Base-by-base conservation (phyloP, 2,888 invertebrate genomes). In the Heteromyza rotundicornis region DNA sequence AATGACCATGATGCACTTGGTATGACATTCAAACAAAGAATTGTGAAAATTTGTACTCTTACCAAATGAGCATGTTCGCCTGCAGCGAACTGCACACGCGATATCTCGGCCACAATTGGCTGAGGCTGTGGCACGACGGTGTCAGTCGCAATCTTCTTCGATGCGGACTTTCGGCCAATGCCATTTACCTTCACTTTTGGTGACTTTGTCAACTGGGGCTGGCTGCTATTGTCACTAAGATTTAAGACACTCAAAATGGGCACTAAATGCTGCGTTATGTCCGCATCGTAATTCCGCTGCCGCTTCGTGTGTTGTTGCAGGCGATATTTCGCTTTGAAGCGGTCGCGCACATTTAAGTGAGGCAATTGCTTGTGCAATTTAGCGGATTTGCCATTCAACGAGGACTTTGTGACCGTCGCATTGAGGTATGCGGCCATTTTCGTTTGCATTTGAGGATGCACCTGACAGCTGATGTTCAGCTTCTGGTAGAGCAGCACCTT, bases 281-380 rank as follows among this genome's bases (percentile, higher is more conserved):
- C 27, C 0, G 61, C 27, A 24, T 79, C 74, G 35, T 73, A 70
- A 12, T 60, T 64, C 14, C 51, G 59, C 5, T 75, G 69, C 1
- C 66, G 64, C n/a, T 65, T 66, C 2, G 22, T 27, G 19, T 73
- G 62, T 23, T 74, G 70, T 2, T 67, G 52, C 1, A 82, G 51
- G 7, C 76, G 77, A 64, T 74, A 73, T 65, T 81, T 82, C 24
- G 81, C 82, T 64, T 81, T 82, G 62, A 79, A 82, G 16, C 79
- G 75, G 7, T 81, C 66, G 1, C 68, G 68, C 2, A 64, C 55
- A 60, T 69, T 77, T 16, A 82, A 52, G 1, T 72, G 70, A 17
- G 53, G 67, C 35, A 77, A n/a, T n/a, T 71, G 68, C 1, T 60
- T 65, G 3, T 68, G 52, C 2, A 81, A 58, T 14, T 55, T 17